A percentile compares a stretch with the other conserved stretches of the same genome.
phyloP scores from a whole-genome alignment of 2,797 vertebrate genomes.

The Enteromius anoplus region DNA sequence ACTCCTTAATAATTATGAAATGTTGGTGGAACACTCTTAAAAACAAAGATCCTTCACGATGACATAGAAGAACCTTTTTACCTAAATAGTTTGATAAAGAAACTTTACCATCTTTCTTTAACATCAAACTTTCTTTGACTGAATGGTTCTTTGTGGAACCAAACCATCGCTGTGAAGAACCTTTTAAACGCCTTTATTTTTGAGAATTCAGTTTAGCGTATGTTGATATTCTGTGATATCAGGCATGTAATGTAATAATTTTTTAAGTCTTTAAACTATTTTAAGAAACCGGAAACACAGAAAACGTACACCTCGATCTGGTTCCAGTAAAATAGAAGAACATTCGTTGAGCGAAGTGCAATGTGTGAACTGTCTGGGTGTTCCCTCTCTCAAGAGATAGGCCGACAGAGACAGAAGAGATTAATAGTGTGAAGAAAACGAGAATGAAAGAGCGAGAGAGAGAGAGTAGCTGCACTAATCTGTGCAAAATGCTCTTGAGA shows the following conservation, averaged over 20 bases:
- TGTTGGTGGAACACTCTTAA: background rate
- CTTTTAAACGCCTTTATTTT: background rate
- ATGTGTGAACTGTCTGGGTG: constrained; percentile 9
- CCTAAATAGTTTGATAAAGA: background rate
- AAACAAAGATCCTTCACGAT: background rate
- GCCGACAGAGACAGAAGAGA: background rate
- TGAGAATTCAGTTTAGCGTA: background rate
- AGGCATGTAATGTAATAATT: background rate
- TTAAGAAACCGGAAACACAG: background rate
- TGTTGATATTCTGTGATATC: background rate
- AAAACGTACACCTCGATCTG: background rate
- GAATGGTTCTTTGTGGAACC: background rate
- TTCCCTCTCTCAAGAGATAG: constrained; percentile 11
- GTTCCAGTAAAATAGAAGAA: background rate
- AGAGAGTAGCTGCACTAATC: constrained; percentile 42
- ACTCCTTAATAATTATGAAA: background rate
- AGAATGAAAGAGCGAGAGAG: background rate
- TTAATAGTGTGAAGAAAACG: background rate
- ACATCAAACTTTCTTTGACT: background rate
- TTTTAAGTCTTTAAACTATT: background rate
- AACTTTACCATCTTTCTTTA: too few relatives aligned
- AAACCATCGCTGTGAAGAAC: background rate
- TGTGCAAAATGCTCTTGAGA: constrained; percentile 33
- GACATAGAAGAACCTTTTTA: background rate
- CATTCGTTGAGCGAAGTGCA: background rate